Base-by-base conservation (phyloP, 2,797 vertebrate genomes). In the Sebastes oblongus region DNA sequence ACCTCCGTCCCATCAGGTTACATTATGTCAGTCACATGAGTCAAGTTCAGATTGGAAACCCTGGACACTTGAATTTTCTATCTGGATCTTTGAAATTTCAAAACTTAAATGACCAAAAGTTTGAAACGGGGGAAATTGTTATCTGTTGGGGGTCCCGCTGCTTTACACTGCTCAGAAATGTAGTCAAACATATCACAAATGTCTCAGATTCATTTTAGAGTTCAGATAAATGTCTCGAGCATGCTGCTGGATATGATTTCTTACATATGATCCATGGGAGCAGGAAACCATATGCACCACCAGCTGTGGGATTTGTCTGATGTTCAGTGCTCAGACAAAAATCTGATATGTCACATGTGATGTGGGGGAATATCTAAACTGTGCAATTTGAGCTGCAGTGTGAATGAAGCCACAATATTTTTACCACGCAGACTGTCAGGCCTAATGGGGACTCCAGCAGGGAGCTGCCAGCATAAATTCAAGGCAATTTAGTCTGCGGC, bases 361-460 rank as follows among this genome's bases (percentile, higher is more conserved):
- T 52, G 46, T 9, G 46, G 27, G 30, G 18, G 18, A 16, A 24
- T 6, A 62, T 52, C 18, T 14, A 32, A 56, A 65, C 25, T 27
- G 25, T 54, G 30, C 36, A 36, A 36, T 74, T 16, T 52, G 18
- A 75, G 55, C 60, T n/a, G 24, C 62, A 7, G 46, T 42, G 30
- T 80, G 59, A 70, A 54, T 4, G 54, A 9, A 56, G 66, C 70
- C 54, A 25, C 65, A 4, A 27, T 30, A 29, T 39, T 74, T 74
- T 56, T 24, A 62, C 56, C n/a, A 10, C 13, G 22, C 22, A 68
- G 27, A 50, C 64, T 24, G 27, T 56, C 46, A 14, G 50, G 56
- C 27, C 18, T 20, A 2, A 70, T 8, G 50, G 75, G 29, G 36
- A 5, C 36, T 60, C 36, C n/a, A 52, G 20, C 34, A 14, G n/a